These are phyloP conservation scores for Lasioglossum malachurum DNA, from an alignment of 2,888 invertebrate genomes.

Conservation along the genomic window DNA sequence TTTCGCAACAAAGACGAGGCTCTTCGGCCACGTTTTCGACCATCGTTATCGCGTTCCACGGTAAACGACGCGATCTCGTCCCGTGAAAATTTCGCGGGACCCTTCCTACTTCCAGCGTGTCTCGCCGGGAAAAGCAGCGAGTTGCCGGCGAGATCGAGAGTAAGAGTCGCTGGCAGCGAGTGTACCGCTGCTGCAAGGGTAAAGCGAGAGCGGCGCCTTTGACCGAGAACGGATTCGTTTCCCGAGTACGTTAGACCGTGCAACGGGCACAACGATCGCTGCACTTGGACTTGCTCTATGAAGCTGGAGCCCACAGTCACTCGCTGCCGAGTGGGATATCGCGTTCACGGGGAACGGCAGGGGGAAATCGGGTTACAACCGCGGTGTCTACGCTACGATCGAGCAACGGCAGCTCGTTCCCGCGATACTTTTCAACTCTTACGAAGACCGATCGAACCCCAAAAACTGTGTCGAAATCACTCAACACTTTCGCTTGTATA, in stretches of 20 bases:
- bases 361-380: conserved; percentile 49
- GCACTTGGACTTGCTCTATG: conserved; percentile 58
- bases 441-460: background rate
- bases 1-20: background rate
- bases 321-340: conserved; percentile 17
- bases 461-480: background rate
- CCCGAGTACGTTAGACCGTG: conserved; percentile 25
- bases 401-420: background rate
- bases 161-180: background rate
- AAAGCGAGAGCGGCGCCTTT: conserved; percentile 32
- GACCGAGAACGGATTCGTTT: conserved; percentile 51
- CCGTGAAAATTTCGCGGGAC: background rate
- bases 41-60: background rate
- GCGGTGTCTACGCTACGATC: conserved; percentile 16
- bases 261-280: conserved; percentile 40
- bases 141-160: background rate
- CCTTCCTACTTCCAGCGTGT: background rate
- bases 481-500: no score
- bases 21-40: background rate
- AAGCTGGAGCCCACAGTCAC: conserved; percentile 17
- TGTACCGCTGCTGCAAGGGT: conserved; percentile 9
- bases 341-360: conserved; percentile 5
- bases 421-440: background rate
- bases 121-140: background rate
- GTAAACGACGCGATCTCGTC: background rate